phyloP scores from a whole-genome alignment of 2,113 vertebrate genomes.

The Myrmophylax atrothorax region DNA sequence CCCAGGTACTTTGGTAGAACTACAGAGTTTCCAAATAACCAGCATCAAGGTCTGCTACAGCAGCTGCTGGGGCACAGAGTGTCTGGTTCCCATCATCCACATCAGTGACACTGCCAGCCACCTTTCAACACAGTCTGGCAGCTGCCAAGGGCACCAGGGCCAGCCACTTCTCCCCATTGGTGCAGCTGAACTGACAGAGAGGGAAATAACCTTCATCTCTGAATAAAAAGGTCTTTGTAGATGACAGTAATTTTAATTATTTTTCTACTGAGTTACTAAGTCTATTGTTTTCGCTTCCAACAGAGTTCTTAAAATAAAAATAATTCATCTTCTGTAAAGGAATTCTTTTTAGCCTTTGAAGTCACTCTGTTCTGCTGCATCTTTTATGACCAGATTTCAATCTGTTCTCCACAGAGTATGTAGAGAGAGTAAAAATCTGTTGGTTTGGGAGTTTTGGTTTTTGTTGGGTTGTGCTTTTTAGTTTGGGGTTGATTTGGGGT shows the following conservation, averaged over 20 bases:
- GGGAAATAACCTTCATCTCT: background rate
- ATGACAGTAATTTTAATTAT: background rate
- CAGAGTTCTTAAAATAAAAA: slow-evolving; percentile 10
- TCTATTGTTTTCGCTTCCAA: background rate
- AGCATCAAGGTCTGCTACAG: background rate
- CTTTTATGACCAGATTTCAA: background rate
- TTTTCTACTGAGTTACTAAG: background rate
- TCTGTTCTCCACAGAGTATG: background rate
- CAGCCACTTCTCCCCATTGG: background rate
- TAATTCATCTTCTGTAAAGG: background rate
- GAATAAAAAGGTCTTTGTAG: background rate
- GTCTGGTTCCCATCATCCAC: background rate
- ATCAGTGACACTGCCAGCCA: accelerated
- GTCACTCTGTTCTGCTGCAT: background rate
- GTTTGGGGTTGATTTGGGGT: background rate
- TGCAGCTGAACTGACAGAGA: background rate
- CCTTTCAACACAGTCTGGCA: background rate
- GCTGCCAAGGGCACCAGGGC: accelerated
- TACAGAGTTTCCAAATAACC: background rate
- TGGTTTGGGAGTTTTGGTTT: background rate
- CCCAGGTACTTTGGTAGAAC: background rate
- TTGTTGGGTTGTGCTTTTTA: background rate
- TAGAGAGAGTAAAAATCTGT: background rate
- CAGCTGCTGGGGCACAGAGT: background rate
- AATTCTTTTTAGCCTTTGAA: background rate